These are phyloP conservation scores for Octodon degus DNA, from an alignment of 2,113 vertebrate species.

Conservation along the genomic window DNA sequence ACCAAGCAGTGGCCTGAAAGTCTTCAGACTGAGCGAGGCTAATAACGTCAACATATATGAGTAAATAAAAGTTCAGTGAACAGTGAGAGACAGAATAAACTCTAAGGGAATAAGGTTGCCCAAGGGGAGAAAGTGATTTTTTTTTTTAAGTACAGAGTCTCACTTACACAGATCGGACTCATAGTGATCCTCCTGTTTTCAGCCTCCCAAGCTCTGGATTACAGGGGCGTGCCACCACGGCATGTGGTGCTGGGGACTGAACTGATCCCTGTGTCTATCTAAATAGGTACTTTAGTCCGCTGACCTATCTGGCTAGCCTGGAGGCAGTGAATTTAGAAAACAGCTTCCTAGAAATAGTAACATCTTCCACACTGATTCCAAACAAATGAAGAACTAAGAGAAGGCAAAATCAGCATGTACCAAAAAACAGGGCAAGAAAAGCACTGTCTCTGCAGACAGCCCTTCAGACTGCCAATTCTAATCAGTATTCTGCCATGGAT, in stretches of 20 bases:
- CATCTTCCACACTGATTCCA: neutral
- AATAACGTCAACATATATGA: neutral
- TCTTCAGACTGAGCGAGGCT: neutral
- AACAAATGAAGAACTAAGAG: neutral
- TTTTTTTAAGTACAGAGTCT: too few relatives aligned
- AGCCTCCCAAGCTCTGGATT: too few relatives aligned
- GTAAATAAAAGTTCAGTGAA: slow-evolving; percentile 48
- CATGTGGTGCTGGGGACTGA: too few relatives aligned
- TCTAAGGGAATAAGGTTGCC: slow-evolving; percentile 17
- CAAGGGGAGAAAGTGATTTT: slow-evolving; percentile 17
- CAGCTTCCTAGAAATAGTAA: slow-evolving; percentile 10
- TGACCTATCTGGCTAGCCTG: too few relatives aligned
- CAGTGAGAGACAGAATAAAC: slow-evolving; percentile 36
- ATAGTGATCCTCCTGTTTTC: too few relatives aligned
- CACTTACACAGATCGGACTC: too few relatives aligned
- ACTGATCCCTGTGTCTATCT: too few relatives aligned
- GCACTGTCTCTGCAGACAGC: neutral
- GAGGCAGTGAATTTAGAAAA: slow-evolving; percentile 39
- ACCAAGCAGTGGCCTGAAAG: neutral
- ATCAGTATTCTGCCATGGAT: neutral
- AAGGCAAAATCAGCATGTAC: slow-evolving; percentile 50
- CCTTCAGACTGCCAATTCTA: neutral
- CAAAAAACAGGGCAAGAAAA: slow-evolving; percentile 41
- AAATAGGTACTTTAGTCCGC: too few relatives aligned
- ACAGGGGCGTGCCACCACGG: too few relatives aligned